Base-by-base conservation (phyloP, 2,113 vertebrate species). In the Phocoena phocoena region DNA sequence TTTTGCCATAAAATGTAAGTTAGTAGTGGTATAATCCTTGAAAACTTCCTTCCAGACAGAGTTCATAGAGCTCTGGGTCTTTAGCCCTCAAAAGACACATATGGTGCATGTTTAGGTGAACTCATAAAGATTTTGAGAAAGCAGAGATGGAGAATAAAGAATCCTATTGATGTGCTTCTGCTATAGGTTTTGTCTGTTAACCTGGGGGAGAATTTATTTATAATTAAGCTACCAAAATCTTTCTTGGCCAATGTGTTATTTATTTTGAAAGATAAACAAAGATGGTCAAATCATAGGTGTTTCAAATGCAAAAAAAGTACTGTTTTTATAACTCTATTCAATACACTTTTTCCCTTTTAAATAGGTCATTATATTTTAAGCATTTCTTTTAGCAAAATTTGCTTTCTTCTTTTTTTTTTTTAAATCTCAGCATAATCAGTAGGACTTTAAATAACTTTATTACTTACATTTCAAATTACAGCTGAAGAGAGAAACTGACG, bases 101-200 rank as follows among this genome's bases (percentile, higher is more conserved):
- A 98, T 98, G 98, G 97, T 98, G 97, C 44, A 97, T 97, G 98
- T 99, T 99, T 98, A 99, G 99, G 98, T 97, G 98, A 98, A 97
- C 93, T 97, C 96, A 98, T 98, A 90, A 98, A 98, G 81, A 97
- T 95, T 98, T 99, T 98, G 99, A 98, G 98, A 98, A 99, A 98
- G 97, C 98, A 98, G 98, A 97, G 97, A 5, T 21, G 15, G 3
- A 6, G 6, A 38, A 38, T 25, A 21, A 77, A 15, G 38, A 79
- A 63, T 71, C 10, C 44, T 0, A 1, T 41, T 18, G 44, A 96
- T 88, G 20, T 26, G 6, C 68, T 87, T 97, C 76, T 90, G 86
- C 83, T 83, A 47, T 1, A 87, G 86, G 23, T 55, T 76, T 60
- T 93, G 10, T 41, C 58, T 74, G 26, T 80, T 94, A 74, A 79